A percentile compares a stretch with the other conserved stretches of the same genome.
phyloP scores from a whole-genome alignment of 2,113 vertebrate genomes.

The Cynopterus brachyotis region DNA sequence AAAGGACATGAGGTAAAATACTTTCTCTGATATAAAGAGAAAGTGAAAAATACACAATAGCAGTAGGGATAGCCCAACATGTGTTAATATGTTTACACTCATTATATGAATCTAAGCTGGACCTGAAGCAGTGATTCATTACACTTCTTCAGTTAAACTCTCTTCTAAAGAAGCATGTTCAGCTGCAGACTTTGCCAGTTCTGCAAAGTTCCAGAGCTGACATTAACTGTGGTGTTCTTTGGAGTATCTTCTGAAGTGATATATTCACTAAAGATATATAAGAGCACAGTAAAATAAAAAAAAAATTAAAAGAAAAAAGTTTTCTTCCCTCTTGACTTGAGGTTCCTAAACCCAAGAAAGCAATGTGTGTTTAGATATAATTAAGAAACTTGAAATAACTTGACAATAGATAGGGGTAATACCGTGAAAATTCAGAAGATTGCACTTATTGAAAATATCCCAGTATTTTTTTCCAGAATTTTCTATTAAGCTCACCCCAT shows the following conservation, averaged over 20 bases:
- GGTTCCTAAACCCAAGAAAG: conserved; percentile 27
- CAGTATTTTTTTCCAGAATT: neutral
- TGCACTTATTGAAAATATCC: neutral
- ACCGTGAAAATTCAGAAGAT: neutral
- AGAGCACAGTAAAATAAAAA: neutral
- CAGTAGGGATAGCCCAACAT: neutral
- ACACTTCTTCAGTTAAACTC: neutral
- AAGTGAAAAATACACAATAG: neutral
- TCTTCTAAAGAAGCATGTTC: neutral
- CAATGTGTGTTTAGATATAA: neutral
- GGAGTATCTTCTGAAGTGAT: neutral
- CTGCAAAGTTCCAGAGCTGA: neutral
- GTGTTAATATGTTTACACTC: neutral
- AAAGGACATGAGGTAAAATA: neutral
- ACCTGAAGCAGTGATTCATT: neutral
- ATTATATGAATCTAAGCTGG: neutral
- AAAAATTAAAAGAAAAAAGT: neutral
- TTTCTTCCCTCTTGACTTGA: neutral
- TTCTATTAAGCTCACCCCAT: neutral
- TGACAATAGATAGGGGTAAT: neutral
- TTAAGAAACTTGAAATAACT: neutral
- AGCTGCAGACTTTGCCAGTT: neutral
- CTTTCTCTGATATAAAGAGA: neutral
- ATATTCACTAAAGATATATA: neutral
- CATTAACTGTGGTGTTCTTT: neutral